Base-by-base conservation (phyloP, 2,888 invertebrate genomes). In the Diaperis boleti region DNA sequence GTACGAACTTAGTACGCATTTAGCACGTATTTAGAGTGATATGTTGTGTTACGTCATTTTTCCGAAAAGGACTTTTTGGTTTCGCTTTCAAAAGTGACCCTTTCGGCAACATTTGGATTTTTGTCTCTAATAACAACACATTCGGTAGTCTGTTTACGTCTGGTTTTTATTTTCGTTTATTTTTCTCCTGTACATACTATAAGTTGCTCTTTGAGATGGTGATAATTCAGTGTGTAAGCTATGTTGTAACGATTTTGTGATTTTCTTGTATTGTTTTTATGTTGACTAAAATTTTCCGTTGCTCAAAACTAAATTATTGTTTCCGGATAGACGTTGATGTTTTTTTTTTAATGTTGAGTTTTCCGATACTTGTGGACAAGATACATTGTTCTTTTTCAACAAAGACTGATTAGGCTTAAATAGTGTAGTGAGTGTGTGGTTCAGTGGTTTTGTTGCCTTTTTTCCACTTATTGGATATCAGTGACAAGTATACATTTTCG, bases 31-130 rank as follows among this genome's bases (percentile, higher is more conserved):
- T 80, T 79, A 78, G 81, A 80, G 81, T 81, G 82, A 80, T 81
- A 81, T 81, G 81, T 81, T 81, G 79, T 79, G 81, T 82, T 81
- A 82, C 81, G 80, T 81, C 81, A 80, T 82, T 81, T 80, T 79
- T 77, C 78, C 74, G 79, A 81, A 80, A 81, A 81, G 78, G 76
- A 77, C 74, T 79, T 79, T 81, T 81, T 81, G 78, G 79, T 81
- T 81, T 79, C 80, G 80, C 80, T 80, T 78, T 77, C 78, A 77
- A 78, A 79, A 81, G 80, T 80, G 80, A 81, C 80, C 78, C 76
- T 79, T 80, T 80, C 79, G 80, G 79, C 79, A 72, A 73, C 76
- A 78, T 62, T 52, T 69, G 71, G 69, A 72, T 76, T 74, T 73
- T 72, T 47, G 55, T 61, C 44, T 57, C 13, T 41, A 41, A 55